A percentile compares a stretch with the other conserved stretches of the same genome.
These are phyloP conservation scores for Ammospiza maritima DNA, from an alignment of 2,797 vertebrate genomes.

Conservation along the genomic window DNA sequence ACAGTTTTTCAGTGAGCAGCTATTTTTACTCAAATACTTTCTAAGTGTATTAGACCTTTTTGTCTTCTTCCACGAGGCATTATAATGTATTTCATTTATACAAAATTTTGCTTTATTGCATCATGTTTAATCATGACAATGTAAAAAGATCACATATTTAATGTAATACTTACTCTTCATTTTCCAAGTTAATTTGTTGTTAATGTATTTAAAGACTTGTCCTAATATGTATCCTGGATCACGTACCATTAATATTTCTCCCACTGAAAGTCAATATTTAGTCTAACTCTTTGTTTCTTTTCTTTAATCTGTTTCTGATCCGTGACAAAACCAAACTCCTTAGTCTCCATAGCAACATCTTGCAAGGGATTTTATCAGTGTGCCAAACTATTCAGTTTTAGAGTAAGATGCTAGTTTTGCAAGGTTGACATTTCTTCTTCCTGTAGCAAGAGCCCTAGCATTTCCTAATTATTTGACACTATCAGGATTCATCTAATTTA, in stretches of 20 bases:
- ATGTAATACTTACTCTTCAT: not conserved
- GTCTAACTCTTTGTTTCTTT: not conserved
- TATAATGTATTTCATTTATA: not conserved
- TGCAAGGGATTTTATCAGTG: not conserved
- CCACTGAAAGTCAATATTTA: not conserved
- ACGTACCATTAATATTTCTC: not conserved
- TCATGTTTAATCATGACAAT: not conserved
- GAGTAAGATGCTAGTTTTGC: not conserved
- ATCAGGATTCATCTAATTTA: not conserved
- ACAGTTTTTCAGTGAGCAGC: not conserved
- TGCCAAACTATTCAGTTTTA: not conserved
- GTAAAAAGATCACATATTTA: not conserved
- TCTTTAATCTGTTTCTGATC: not conserved
- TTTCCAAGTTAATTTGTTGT: not conserved
- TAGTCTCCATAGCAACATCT: not conserved
- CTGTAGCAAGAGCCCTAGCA: not conserved
- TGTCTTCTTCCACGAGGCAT: not conserved
- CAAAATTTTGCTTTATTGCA: not conserved
- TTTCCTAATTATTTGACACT: not conserved
- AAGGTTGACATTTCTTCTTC: not conserved
- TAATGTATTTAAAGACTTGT: not conserved
- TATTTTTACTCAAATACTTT: not conserved
- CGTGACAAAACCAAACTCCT: not conserved
- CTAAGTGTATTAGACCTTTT: not conserved
- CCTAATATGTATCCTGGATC: not conserved